Percentiles rank a stretch among this genome's conserved stretches.
Conservation (phyloP, 2,797 vertebrate species). For the Iguana delicatissima region DNA sequence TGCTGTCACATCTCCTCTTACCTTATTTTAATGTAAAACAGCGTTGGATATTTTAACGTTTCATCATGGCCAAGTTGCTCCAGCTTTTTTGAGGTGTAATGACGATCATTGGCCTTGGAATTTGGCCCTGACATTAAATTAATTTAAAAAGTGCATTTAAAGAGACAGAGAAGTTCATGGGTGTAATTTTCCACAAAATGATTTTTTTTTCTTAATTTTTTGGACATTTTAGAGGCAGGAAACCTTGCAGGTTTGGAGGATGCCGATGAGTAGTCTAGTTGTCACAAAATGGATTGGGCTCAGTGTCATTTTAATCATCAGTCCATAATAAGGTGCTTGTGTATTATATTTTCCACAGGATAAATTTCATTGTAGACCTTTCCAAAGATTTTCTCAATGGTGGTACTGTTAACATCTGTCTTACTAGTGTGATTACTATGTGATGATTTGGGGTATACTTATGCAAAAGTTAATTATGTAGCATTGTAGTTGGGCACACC, state of each 20-base stretch:
- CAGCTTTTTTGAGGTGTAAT: too few species aligned
- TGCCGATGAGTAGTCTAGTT: neutral
- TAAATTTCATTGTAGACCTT: neutral
- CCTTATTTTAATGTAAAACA: too few species aligned
- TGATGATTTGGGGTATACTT: too few species aligned
- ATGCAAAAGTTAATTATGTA: neutral
- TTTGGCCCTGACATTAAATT: neutral
- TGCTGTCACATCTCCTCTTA: too few species aligned
- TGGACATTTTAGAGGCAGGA: neutral
- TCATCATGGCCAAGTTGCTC: too few species aligned
- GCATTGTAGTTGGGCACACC: neutral
- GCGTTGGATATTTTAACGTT: too few species aligned
- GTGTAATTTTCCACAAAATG: neutral
- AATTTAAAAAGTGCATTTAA: too few species aligned
- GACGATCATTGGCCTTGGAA: too few species aligned
- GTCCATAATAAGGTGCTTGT: neutral
- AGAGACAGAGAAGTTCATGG: neutral
- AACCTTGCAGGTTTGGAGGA: neutral
- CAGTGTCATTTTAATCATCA: neutral
- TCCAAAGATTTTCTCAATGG: neutral
- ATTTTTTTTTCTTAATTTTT: neutral
- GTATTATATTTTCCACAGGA: neutral
- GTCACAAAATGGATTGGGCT: neutral
- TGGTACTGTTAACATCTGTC: neutral
- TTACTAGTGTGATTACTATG: neutral